These are phyloP conservation scores for Amphimallon solstitiale DNA, from an alignment of 2,888 invertebrate species.

Conservation along the genomic window DNA sequence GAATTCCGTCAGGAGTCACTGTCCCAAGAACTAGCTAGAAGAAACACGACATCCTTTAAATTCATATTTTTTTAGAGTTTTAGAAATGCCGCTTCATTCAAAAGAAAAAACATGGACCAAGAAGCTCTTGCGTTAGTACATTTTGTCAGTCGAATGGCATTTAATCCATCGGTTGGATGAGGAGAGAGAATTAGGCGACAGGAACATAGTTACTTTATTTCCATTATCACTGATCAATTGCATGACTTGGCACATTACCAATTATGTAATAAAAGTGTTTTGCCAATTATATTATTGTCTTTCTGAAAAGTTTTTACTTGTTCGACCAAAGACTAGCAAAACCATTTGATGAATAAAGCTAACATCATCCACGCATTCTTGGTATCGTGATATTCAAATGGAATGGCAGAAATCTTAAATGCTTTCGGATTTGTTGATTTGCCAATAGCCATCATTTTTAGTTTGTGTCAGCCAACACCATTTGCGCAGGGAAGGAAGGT, in stretches of 20 bases:
- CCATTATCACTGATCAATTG: not conserved
- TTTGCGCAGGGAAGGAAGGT: slow-evolving; percentile 13
- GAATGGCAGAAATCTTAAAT: not conserved
- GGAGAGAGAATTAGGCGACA: too few species aligned
- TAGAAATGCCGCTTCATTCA: too few species aligned
- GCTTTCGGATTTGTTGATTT: slow-evolving; percentile 37
- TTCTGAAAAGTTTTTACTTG: too few species aligned
- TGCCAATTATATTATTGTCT: too few species aligned
- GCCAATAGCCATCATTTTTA: slow-evolving; percentile 35
- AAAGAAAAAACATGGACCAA: too few species aligned
- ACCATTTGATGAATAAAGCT: slow-evolving; percentile 6
- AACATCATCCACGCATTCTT: not conserved
- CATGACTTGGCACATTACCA: too few species aligned
- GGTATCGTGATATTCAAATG: too few species aligned
- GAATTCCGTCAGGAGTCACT: not conserved
- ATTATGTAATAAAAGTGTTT: too few species aligned
- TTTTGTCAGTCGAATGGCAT: too few species aligned
- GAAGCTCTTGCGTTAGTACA: too few species aligned
- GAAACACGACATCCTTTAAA: not conserved
- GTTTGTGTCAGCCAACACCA: slow-evolving; percentile 2
- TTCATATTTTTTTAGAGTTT: too few species aligned
- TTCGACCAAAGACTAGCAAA: not conserved
- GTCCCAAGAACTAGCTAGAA: not conserved
- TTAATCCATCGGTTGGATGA: too few species aligned
- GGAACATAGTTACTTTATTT: not conserved